Percentiles rank a stretch among this genome's conserved stretches.
Evolutionary conservation across 2,113 vertebrate genomes (phyloP).

Genomic region (Taxidea taxus): DNA sequence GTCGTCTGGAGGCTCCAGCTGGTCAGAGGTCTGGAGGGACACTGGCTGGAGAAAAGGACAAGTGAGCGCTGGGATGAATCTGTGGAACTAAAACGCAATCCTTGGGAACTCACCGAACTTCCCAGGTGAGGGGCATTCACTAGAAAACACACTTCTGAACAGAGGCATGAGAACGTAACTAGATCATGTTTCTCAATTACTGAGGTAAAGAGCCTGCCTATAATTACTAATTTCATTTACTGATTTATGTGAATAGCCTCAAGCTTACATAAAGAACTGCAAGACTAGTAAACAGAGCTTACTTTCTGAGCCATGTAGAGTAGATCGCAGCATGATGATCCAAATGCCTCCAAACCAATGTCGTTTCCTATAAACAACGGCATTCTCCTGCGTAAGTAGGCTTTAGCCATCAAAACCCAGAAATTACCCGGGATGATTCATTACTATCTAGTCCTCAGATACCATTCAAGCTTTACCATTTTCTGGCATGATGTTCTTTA

Average conservation of each 20-base stretch:
- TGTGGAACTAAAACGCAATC: no score
- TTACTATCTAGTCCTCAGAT: neutral
- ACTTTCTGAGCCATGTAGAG: neutral
- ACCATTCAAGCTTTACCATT: neutral
- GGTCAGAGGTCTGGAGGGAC: neutral
- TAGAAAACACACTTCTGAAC: neutral
- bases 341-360: neutral
- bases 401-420: neutral
- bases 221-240: neutral
- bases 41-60: neutral
- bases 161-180: neutral
- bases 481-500: neutral
- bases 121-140: neutral
- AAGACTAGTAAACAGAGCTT: neutral
- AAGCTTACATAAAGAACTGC: neutral
- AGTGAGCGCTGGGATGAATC: neutral
- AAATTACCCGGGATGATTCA: neutral
- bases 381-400: neutral
- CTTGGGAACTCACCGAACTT: neutral
- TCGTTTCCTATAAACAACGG: neutral
- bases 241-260: neutral
- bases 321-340: neutral
- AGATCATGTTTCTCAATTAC: neutral
- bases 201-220: neutral
- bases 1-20: neutral